Evolutionary conservation across 2,888 invertebrate genomes (phyloP).

Genomic region (Leucania comma): DNA sequence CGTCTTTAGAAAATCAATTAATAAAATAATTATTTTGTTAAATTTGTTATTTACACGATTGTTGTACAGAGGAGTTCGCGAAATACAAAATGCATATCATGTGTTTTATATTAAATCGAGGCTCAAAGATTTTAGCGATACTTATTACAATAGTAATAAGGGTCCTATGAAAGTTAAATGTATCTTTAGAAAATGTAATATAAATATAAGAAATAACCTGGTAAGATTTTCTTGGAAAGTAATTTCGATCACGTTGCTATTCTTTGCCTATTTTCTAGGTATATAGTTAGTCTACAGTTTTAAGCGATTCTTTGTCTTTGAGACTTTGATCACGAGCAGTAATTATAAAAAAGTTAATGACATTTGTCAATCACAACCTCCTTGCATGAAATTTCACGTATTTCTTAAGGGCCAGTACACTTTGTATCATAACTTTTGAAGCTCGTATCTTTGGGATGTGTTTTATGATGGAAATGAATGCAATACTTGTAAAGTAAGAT

Average conservation of each 20-base stretch:
- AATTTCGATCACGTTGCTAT: slow-evolving; percentile 58
- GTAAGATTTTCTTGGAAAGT: slow-evolving; percentile 62
- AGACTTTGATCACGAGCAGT: slow-evolving; percentile 51
- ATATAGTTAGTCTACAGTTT: slow-evolving; percentile 48
- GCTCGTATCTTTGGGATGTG: slow-evolving; percentile 53
- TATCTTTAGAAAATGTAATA: slow-evolving; percentile 68
- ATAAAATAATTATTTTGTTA: slow-evolving; percentile 77
- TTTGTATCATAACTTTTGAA: slow-evolving; percentile 29
- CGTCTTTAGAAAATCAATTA: slow-evolving; percentile 64
- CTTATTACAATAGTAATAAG: slow-evolving; percentile 64
- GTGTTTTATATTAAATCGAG: slow-evolving; percentile 75
- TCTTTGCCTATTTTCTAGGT: slow-evolving; percentile 53
- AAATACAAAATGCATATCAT: slow-evolving; percentile 82
- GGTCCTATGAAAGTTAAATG: slow-evolving; percentile 67
- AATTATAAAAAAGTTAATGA: slow-evolving; percentile 27
- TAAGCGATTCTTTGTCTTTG: slow-evolving; percentile 44
- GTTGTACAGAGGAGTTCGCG: slow-evolving; percentile 78
- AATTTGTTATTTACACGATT: slow-evolving; percentile 79
- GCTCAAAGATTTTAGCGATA: slow-evolving; percentile 80
- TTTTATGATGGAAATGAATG: slow-evolving; percentile 66
- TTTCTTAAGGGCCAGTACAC: slow-evolving; percentile 37
- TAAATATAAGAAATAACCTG: slow-evolving; percentile 63
- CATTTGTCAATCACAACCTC: slow-evolving; percentile 34
- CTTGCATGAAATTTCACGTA: slow-evolving; percentile 44
- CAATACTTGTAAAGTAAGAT: slow-evolving; percentile 67